A percentile compares a stretch with the other conserved stretches of the same genome.
These are phyloP conservation scores for Diorhabda sublineata DNA, from an alignment of 1,140 invertebrate genomes.

Conservation along the genomic window DNA sequence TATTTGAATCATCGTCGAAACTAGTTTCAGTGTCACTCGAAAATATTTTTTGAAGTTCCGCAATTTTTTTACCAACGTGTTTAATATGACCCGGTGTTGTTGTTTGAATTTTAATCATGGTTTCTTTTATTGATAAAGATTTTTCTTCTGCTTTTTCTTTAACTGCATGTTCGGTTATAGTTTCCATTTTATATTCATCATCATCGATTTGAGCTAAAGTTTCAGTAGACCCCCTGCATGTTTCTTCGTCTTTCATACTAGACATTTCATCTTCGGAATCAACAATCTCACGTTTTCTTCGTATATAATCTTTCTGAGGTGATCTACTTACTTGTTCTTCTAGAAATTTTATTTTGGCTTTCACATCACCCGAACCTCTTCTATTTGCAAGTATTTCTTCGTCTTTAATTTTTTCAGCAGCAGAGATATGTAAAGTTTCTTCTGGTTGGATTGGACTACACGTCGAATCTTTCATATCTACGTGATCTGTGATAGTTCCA, in stretches of 20 bases:
- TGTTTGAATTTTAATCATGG: constrained; percentile 19
- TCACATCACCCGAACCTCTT: constrained; percentile 49
- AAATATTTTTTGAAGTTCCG: constrained; percentile 50
- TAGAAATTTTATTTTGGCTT: constrained; percentile 48
- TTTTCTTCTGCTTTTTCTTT: constrained; percentile 24
- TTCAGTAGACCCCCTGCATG: constrained; percentile 41
- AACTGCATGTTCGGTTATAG: constrained; percentile 24
- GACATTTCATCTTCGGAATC: constrained; percentile 47
- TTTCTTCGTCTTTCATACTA: constrained; percentile 45
- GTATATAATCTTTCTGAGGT: constrained; percentile 33
- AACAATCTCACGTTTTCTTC: constrained; percentile 34
- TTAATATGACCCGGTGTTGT: constrained; percentile 36
- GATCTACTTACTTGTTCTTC: constrained; percentile 46
- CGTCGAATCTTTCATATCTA: constrained; percentile 50
- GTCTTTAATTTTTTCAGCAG: constrained; percentile 33
- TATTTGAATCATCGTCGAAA: constrained; percentile 7
- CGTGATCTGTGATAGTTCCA: constrained; percentile 49
- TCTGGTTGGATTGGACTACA: constrained; percentile 49
- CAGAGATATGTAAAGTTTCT: constrained; percentile 30
- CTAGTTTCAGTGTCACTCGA: constrained; percentile 25
- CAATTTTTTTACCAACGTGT: constrained; percentile 49
- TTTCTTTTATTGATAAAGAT: constrained; percentile 4
- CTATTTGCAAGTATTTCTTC: constrained; percentile 42
- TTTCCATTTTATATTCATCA: constrained; percentile 35
- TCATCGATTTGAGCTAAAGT: constrained; percentile 45